Conservation (phyloP, 2,113 vertebrate genomes). For the Malurus cyaneus region DNA sequence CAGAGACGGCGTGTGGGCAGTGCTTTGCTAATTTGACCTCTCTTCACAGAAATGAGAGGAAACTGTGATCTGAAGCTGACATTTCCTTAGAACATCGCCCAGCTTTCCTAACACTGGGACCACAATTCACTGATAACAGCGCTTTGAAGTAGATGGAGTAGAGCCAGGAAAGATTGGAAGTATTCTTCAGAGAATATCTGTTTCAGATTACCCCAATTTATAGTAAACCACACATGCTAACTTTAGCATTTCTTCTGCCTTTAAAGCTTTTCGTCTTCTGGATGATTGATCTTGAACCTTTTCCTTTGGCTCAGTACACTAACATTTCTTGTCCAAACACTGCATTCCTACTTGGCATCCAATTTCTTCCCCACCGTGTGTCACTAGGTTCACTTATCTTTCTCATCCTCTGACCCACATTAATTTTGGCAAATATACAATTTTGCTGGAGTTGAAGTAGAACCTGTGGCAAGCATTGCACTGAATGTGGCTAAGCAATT, state of each 20-base stretch:
- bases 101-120: constrained; percentile 68
- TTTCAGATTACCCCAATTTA: constrained; percentile 77
- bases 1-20: not conserved
- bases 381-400: constrained; percentile 49
- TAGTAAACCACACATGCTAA: constrained; percentile 76
- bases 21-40: constrained; percentile 60
- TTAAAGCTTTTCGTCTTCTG: constrained; percentile 63
- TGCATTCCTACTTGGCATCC: constrained; percentile 59
- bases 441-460: not conserved
- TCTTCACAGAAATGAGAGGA: constrained; percentile 66
- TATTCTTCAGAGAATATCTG: constrained; percentile 77
- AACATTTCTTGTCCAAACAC: constrained; percentile 56
- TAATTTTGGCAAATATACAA: not conserved
- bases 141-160: constrained; percentile 78
- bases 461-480: not conserved
- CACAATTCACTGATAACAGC: constrained; percentile 77
- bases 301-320: constrained; percentile 64
- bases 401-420: constrained; percentile 44
- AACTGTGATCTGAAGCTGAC: constrained; percentile 70
- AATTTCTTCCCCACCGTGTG: constrained; percentile 48
- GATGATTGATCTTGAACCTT: constrained; percentile 71
- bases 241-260: constrained; percentile 74
- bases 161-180: constrained; percentile 74
- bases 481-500: not conserved
- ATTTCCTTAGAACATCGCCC: constrained; percentile 74